Base-by-base conservation (phyloP, 2,888 invertebrate genomes). In the Drosophila cognata region DNA sequence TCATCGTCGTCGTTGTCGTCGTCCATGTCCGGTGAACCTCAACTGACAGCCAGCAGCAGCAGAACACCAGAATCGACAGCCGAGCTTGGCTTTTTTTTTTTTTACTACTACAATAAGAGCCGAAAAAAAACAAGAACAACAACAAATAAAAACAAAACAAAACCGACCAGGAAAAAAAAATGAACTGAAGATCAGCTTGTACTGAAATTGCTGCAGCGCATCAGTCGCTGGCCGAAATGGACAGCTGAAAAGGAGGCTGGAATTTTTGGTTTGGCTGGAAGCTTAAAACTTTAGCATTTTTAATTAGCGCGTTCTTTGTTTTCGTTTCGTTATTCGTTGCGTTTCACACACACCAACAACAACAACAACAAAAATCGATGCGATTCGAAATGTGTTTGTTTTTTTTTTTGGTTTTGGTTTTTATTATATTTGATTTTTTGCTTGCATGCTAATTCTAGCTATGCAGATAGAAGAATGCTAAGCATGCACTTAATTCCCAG, bases 281-380 rank as follows among this genome's bases (percentile, higher is more conserved):
- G 88, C 86, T 88, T 88, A 82, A 91, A 80, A 88, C 81, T 91
- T 84, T 86, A 91, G 88, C 92, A 91, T 92, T 93, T 92, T 92
- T 92, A 92, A 92, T 92, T 93, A 92, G 92, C 92, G 93, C 92
- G 88, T 90, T 82, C 90, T 92, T 89, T 92, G 91, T 92, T 92
- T 92, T 93, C 92, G 88, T 86, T 91, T 90, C 82, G 78, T 84
- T 88, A 81, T 92, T 92, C 92, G 92, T 87, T 88, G 84, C 89
- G 82, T 82, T 82, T 81, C 74, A 71, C 62, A 71, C 71, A 71
- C 53, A 60, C 52, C 38, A 21, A 16, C 51, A 51, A n/a, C 21
- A 60, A 38, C 16, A 21, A 48, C 57, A 60, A 50, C 11, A 11
- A 62, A 43, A 73, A 55, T 66, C 79, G 61, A 84, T 67, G 53